Evolutionary conservation across 2,797 vertebrate species (phyloP).

Genomic region (Scolopax rusticola): DNA sequence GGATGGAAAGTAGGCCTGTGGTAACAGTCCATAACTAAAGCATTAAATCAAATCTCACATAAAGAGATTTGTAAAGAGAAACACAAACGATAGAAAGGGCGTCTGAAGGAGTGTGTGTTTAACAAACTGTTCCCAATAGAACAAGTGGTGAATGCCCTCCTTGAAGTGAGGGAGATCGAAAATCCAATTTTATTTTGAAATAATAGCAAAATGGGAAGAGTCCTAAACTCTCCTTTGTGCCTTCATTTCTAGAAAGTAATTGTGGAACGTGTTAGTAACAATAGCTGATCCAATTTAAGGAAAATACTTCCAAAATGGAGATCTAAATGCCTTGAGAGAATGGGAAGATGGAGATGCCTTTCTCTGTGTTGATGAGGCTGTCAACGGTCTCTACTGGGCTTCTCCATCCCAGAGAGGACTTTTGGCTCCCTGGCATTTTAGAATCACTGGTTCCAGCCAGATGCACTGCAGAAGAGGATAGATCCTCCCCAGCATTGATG

Average conservation of each 20-base stretch:
- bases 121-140: not conserved
- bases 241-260: not conserved
- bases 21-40: not conserved
- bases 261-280: not conserved
- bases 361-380: not conserved
- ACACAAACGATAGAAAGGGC: not conserved
- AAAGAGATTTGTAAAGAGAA: not conserved
- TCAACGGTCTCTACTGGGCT: no score
- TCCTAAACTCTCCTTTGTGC: not conserved
- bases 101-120: not conserved
- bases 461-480: rapidly evolving
- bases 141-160: not conserved
- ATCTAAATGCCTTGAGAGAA: not conserved
- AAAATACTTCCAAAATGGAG: not conserved
- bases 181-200: not conserved
- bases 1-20: not conserved
- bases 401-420: not conserved
- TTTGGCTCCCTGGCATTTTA: not conserved
- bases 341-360: not conserved
- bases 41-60: not conserved
- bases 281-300: not conserved
- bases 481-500: not conserved
- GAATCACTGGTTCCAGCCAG: not conserved
- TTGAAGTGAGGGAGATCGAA: not conserved
- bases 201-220: not conserved